Base-by-base conservation (phyloP, 2,797 vertebrate species). In the Anniella stebbinsi region DNA sequence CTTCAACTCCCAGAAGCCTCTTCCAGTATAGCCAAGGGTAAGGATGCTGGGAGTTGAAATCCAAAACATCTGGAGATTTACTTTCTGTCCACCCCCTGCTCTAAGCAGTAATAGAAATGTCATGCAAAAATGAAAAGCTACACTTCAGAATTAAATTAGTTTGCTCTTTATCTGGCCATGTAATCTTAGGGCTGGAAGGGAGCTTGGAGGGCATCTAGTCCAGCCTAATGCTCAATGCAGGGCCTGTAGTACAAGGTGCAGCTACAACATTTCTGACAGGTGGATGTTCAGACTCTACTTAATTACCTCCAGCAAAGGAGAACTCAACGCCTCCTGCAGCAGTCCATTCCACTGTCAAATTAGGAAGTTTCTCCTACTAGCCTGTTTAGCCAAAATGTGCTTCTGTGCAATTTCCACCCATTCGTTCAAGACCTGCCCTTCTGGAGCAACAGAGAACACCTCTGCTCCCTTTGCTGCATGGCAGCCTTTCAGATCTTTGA, bases 81-180 rank as follows among this genome's bases (percentile, higher is more conserved):
- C 60, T 63, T 63, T 4, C 18, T 23, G 18, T 3, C 60, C 21
- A 63, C 60, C 60, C 60, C 60, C 60, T 82, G 23, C 69, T 48
- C 73, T 66, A 90, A 94, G 92, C 91, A n/a, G 63, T 90, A 94
- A 51, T 15, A 78, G 66, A 88, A 91, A 90, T 80, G 0, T 33
- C 28, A 72, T 51, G 78, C 38, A 84, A 84, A 86, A 85, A 87
- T 15, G 84, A 87, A 94, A 70, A 82, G 88, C 70, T 82, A 94
- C 18, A 30, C 86, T 88, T 93, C 36, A 67, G 90, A 93, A 91
- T 81, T 78, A 93, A 96, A 95, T 89, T 33, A 89, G 36, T 73
- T 72, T 82, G 87, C 70, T 86, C 90, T 88, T 90, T 87, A 94
- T 93, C 82, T 45, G 89, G 18, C 48, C 66, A 21, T 66, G 23